Conservation (phyloP, 1,140 invertebrate genomes). For the Acromyrmex charruanus region DNA sequence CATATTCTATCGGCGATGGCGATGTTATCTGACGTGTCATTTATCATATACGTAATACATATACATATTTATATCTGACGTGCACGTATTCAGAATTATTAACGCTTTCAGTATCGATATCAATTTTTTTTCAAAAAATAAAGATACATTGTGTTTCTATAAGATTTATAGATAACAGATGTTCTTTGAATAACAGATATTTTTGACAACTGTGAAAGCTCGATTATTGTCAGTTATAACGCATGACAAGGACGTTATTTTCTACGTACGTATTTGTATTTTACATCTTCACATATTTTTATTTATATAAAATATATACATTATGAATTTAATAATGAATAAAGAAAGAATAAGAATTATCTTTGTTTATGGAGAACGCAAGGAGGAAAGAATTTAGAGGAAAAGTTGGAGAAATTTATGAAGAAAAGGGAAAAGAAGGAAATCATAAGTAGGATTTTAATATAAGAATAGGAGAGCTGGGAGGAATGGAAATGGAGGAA, state of each 20-base stretch:
- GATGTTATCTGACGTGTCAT: slow-evolving; percentile 30
- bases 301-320: too few species aligned
- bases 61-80: not conserved
- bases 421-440: too few species aligned
- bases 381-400: too few species aligned
- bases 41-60: slow-evolving; percentile 8
- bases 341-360: too few species aligned
- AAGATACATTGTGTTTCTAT: not conserved
- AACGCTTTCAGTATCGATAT: not conserved
- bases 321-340: too few species aligned
- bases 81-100: slow-evolving; percentile 12
- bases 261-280: not conserved
- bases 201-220: not conserved
- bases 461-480: too few species aligned
- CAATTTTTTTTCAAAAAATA: not conserved
- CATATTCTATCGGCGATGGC: not conserved
- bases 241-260: not conserved
- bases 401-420: too few species aligned
- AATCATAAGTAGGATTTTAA: too few species aligned
- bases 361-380: too few species aligned
- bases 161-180: slow-evolving; percentile 9
- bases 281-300: not conserved
- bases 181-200: not conserved
- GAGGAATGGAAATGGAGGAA: too few species aligned
- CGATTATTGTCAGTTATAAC: not conserved